Conservation (phyloP, 2,888 invertebrate genomes). For the Papilio gigon region DNA sequence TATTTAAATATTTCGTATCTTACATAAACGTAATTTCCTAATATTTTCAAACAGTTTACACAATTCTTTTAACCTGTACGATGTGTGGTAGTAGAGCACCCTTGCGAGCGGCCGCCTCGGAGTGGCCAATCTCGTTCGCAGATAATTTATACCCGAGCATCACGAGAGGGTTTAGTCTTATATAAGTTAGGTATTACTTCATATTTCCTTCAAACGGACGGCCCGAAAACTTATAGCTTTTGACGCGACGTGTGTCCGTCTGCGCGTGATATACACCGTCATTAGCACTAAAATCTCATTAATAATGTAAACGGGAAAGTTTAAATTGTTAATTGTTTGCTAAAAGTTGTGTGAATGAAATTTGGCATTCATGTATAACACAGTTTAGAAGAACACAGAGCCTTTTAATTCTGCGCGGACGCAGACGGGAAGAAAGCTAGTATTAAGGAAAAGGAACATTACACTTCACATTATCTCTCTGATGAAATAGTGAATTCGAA, state of each 20-base stretch:
- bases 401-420: too few species aligned
- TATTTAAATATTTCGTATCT: background rate
- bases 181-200: conserved; percentile 68
- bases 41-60: background rate
- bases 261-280: background rate
- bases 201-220: conserved; percentile 60
- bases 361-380: too few species aligned
- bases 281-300: too few species aligned
- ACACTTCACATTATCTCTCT: too few species aligned
- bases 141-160: conserved; percentile 78
- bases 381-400: too few species aligned
- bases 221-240: conserved; percentile 43
- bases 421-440: too few species aligned
- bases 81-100: conserved; percentile 59
- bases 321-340: too few species aligned
- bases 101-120: conserved; percentile 47
- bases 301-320: too few species aligned
- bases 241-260: conserved; percentile 4
- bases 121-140: conserved; percentile 76
- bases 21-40: background rate
- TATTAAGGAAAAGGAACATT: too few species aligned
- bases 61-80: too few species aligned
- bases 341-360: too few species aligned
- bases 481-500: too few species aligned
- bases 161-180: conserved; percentile 72